phyloP scores from a whole-genome alignment of 2,113 vertebrate genomes.

The Gymnarchus niloticus region DNA sequence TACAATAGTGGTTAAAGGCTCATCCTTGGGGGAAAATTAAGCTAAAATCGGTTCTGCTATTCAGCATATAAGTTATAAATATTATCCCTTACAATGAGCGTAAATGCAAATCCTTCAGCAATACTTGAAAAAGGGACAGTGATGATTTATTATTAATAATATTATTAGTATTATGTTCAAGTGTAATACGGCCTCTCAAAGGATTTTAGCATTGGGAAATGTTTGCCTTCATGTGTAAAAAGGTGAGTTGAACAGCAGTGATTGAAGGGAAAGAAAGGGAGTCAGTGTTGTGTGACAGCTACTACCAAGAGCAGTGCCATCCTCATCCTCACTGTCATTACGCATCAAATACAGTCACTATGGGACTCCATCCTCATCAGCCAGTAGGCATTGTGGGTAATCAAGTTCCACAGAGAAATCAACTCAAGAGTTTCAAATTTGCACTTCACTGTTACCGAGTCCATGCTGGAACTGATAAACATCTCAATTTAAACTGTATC shows the following conservation, averaged over 20 bases:
- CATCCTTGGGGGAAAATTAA: too few relatives aligned
- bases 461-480: slow-evolving; percentile 51
- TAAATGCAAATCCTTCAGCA: too few relatives aligned
- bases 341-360: slow-evolving; percentile 50
- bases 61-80: too few relatives aligned
- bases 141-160: too few relatives aligned
- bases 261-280: slow-evolving; percentile 49
- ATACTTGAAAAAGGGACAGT: too few relatives aligned
- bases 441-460: slow-evolving; percentile 43
- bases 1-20: too few relatives aligned
- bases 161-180: too few relatives aligned
- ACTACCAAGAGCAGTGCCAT: slow-evolving; percentile 49
- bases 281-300: slow-evolving; percentile 50
- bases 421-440: slow-evolving; percentile 55
- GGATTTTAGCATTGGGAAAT: too few relatives aligned
- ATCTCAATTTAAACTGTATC: slow-evolving; percentile 47
- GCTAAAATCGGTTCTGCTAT: too few relatives aligned
- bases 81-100: too few relatives aligned
- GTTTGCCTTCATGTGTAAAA: background rate
- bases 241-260: slow-evolving; percentile 3
- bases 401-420: slow-evolving; percentile 55
- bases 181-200: too few relatives aligned
- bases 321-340: slow-evolving; percentile 52
- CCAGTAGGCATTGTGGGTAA: slow-evolving; percentile 42
- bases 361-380: slow-evolving; percentile 49